phyloP scores from a whole-genome alignment of 2,797 vertebrate species.

The Sebastes reedi region DNA sequence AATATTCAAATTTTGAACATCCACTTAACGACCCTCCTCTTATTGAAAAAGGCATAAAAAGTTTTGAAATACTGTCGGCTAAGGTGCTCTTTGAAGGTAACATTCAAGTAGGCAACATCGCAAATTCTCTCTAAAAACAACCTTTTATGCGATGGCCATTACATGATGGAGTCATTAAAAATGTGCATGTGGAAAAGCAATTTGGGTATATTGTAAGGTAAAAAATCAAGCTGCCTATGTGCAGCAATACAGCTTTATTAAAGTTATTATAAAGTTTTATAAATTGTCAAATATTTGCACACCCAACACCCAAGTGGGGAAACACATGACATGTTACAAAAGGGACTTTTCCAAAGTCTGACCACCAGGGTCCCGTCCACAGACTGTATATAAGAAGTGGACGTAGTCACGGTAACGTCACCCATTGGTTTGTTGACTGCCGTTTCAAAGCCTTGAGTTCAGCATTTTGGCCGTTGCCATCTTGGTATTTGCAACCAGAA shows the following conservation, averaged over 20 bases:
- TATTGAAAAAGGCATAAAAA: conserved; percentile 11
- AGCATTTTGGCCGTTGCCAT: too few relatives aligned
- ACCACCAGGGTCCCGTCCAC: background rate
- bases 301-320: background rate
- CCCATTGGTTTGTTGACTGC: too few relatives aligned
- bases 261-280: background rate
- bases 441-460: too few relatives aligned
- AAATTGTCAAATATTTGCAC: background rate
- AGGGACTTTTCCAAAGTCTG: background rate
- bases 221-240: background rate
- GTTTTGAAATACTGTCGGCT: background rate
- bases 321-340: background rate
- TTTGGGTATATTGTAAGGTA: background rate
- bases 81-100: background rate
- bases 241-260: background rate
- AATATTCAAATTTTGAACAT: conserved; percentile 14
- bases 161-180: background rate
- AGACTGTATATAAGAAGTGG: too few relatives aligned
- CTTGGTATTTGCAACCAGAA: too few relatives aligned
- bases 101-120: background rate
- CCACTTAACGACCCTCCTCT: background rate
- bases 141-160: background rate
- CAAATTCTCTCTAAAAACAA: background rate
- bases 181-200: background rate
- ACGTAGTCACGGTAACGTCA: too few relatives aligned